These are phyloP conservation scores for Baryphthengus martii DNA, from an alignment of 2,113 vertebrate genomes.

Conservation along the genomic window DNA sequence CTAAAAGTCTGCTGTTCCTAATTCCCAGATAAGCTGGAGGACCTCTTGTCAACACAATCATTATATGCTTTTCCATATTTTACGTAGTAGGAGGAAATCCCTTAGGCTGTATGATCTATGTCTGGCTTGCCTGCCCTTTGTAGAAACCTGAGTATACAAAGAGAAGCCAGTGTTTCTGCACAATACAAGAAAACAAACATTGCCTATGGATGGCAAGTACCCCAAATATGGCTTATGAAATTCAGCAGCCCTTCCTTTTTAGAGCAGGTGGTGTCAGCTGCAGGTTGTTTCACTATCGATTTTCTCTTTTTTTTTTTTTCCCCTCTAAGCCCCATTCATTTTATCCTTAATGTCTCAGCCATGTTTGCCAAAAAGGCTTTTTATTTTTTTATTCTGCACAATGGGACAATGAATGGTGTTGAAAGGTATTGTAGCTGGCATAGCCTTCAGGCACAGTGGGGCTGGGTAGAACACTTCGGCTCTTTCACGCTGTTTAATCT, in stretches of 20 bases:
- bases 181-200: background rate
- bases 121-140: background rate
- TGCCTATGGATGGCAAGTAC: background rate
- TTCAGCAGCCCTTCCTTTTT: background rate
- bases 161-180: background rate
- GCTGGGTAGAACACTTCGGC: background rate
- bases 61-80: background rate
- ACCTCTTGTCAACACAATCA: background rate
- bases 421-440: conserved; percentile 45
- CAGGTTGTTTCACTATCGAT: background rate
- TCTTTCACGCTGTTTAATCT: conserved; percentile 34
- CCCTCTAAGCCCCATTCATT: background rate
- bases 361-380: background rate
- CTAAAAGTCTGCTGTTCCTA: background rate
- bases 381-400: conserved; percentile 6
- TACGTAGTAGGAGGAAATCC: background rate
- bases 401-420: background rate
- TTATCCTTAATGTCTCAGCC: background rate
- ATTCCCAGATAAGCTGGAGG: background rate
- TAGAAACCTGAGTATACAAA: background rate
- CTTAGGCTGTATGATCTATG: background rate
- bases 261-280: background rate
- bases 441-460: conserved; percentile 1
- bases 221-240: background rate
- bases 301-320: background rate